Percentiles rank a stretch among this genome's conserved stretches.
phyloP scores from a whole-genome alignment of 2,113 vertebrate genomes.

The Thunnus maccoyii region DNA sequence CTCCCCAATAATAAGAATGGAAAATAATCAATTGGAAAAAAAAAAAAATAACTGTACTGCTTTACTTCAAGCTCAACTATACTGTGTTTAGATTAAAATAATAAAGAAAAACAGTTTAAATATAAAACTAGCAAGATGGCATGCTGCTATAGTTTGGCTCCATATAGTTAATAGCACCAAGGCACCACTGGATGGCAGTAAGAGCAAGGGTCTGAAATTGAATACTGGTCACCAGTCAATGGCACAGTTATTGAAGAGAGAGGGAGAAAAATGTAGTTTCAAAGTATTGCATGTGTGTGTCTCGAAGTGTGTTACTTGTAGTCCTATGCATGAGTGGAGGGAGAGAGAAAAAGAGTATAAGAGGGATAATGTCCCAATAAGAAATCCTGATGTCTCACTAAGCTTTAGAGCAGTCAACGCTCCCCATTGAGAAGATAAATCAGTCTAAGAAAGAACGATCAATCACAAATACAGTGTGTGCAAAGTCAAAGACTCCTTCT shows the following conservation, averaged over 20 bases:
- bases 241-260: background rate
- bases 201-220: conserved; percentile 1
- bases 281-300: background rate
- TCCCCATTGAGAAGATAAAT: background rate
- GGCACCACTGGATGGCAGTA: conserved; percentile 75
- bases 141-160: background rate
- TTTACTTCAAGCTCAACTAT: background rate
- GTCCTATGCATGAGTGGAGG: background rate
- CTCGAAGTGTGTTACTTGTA: background rate
- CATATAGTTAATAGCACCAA: background rate
- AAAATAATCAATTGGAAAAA: too few relatives aligned
- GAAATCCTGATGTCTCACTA: background rate
- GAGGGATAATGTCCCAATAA: background rate
- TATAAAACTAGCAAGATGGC: background rate
- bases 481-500: background rate
- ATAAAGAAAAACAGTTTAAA: background rate
- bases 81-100: background rate
- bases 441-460: background rate
- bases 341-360: background rate
- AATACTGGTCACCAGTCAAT: background rate
- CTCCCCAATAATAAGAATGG: background rate
- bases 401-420: background rate
- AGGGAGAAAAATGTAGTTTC: background rate
- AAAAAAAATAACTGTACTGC: background rate
- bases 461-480: background rate